Percentiles rank a stretch among this genome's conserved stretches.
Conservation (phyloP, 2,888 invertebrate genomes). For the Junonia oenone region DNA sequence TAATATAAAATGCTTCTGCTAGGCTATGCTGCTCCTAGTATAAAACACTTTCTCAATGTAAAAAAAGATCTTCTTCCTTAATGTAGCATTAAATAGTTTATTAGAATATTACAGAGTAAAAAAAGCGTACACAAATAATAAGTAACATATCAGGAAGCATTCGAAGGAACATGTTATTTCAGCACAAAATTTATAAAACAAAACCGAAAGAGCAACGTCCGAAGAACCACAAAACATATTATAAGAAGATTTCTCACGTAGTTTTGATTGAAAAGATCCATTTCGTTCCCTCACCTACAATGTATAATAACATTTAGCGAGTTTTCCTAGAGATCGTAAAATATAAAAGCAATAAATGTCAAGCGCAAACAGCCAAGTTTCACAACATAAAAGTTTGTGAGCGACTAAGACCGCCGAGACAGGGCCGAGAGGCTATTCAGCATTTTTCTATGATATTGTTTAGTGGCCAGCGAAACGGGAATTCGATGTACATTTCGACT, state of each 20-base stretch:
- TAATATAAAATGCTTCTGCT: too few relatives aligned
- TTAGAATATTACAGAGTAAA: too few relatives aligned
- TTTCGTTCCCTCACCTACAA: constrained; percentile 5
- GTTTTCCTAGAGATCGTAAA: constrained; percentile 53
- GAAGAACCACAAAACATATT: not conserved
- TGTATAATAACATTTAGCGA: constrained; percentile 18
- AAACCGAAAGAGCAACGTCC: not conserved
- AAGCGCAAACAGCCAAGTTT: constrained; percentile 65
- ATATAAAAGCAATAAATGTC: constrained; percentile 71
- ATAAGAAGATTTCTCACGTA: not conserved
- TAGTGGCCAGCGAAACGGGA: constrained; percentile 24
- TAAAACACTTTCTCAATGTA: too few relatives aligned
- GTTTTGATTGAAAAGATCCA: constrained; percentile 1
- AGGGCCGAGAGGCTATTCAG: constrained; percentile 52
- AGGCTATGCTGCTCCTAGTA: too few relatives aligned
- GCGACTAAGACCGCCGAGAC: constrained; percentile 36
- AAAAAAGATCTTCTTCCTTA: too few relatives aligned
- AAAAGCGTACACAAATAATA: too few relatives aligned
- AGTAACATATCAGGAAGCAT: too few relatives aligned
- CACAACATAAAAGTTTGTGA: constrained; percentile 66
- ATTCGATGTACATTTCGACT: constrained; percentile 17
- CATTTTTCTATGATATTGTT: constrained; percentile 53
- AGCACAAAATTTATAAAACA: not conserved
- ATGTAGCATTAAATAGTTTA: too few relatives aligned
- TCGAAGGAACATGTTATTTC: too few relatives aligned